phyloP scores from a whole-genome alignment of 2,797 vertebrate genomes.

The Basileuterus tristriatus region DNA sequence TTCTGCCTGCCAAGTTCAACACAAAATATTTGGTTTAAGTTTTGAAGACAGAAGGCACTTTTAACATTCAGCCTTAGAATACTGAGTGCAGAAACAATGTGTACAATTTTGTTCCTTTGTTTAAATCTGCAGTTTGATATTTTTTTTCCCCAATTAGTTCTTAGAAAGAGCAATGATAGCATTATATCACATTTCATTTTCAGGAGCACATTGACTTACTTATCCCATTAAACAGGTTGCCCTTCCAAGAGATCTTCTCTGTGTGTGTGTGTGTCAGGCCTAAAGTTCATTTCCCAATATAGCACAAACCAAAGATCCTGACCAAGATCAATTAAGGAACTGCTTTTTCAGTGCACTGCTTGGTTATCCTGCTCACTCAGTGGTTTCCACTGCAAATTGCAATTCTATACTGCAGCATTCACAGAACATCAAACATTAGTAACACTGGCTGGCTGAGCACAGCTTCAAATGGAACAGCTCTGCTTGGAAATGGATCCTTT shows the following conservation, averaged over 20 bases:
- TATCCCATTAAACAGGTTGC: slow-evolving; percentile 11
- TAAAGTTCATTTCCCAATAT: slow-evolving; percentile 52
- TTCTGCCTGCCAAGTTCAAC: slow-evolving; percentile 77
- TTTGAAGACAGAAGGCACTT: slow-evolving; percentile 85
- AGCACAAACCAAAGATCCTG: slow-evolving; percentile 51
- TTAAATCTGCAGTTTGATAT: slow-evolving; percentile 23
- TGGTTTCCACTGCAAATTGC: slow-evolving; percentile 43
- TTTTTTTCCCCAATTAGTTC: slow-evolving; percentile 19
- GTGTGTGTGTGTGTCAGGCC: neutral
- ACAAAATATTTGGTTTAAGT: slow-evolving; percentile 78
- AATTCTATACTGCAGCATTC: slow-evolving; percentile 38
- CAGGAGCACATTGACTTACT: slow-evolving; percentile 13
- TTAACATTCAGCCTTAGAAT: slow-evolving; percentile 71
- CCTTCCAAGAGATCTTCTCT: slow-evolving; percentile 22
- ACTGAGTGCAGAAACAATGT: slow-evolving; percentile 54
- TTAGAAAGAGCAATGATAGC: slow-evolving; percentile 64
- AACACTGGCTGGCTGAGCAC: slow-evolving; percentile 67
- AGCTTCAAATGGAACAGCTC: slow-evolving; percentile 22
- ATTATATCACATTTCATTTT: slow-evolving; percentile 19
- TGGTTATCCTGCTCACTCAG: slow-evolving; percentile 15
- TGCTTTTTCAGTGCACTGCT: slow-evolving; percentile 42
- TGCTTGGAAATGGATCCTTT: slow-evolving; percentile 41
- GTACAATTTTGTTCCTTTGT: slow-evolving; percentile 51
- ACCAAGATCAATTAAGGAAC: slow-evolving; percentile 57
- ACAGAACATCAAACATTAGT: slow-evolving; percentile 19